A percentile compares a stretch with the other conserved stretches of the same genome.
phyloP scores from a whole-genome alignment of 1,140 invertebrate genomes.

The Zelostemma sp. region DNA sequence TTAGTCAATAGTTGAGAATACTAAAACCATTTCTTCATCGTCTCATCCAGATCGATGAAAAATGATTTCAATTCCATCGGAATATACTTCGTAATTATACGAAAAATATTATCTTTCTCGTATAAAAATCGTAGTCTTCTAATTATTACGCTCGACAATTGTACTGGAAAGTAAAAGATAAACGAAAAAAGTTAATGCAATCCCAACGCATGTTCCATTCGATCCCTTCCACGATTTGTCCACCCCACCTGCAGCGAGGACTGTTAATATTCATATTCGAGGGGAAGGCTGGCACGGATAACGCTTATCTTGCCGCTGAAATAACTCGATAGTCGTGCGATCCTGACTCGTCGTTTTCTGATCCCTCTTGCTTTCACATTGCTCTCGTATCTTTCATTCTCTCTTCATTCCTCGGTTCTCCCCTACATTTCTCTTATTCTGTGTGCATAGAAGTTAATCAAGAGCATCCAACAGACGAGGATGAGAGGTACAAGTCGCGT shows the following conservation, averaged over 20 bases:
- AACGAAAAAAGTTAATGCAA: conserved; percentile 52
- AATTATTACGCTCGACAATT: no score
- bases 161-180: conserved; percentile 21
- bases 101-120: no score
- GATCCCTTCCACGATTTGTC: conserved; percentile 55
- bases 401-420: neutral
- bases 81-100: no score
- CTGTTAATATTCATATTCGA: conserved; percentile 65
- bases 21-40: no score
- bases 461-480: neutral
- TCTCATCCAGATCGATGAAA: no score
- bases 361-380: conserved; percentile 46
- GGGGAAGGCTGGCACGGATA: conserved; percentile 52
- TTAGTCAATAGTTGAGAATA: no score
- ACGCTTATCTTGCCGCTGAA: conserved; percentile 63
- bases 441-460: neutral
- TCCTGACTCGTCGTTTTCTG: conserved; percentile 61
- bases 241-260: conserved; percentile 38
- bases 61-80: no score
- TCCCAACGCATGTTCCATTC: conserved; percentile 49
- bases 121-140: no score
- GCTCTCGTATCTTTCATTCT: neutral
- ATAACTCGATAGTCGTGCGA: conserved; percentile 61
- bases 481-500: neutral
- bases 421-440: no score